A percentile compares a stretch with the other conserved stretches of the same genome.
Evolutionary conservation across 2,888 invertebrate species (phyloP).

Genomic region (Iselma pallidipennis): DNA sequence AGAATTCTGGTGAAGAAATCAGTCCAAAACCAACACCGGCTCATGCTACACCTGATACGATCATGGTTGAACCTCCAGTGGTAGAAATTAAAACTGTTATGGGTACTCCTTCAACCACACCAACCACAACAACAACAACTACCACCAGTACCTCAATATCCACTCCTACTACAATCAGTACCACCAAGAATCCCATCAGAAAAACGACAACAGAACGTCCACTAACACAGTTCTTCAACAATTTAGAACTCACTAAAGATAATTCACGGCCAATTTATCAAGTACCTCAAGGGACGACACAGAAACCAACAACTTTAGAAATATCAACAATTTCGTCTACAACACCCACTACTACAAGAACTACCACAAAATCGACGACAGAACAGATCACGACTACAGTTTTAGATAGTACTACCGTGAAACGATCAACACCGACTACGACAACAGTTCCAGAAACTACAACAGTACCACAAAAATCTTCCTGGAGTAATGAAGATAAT

Average conservation of each 20-base stretch:
- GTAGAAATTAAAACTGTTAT: constrained; percentile 24
- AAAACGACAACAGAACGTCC: neutral
- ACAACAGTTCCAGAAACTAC: constrained; percentile 20
- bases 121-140: constrained; percentile 15
- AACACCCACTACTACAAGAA: neutral
- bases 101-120: constrained; percentile 8
- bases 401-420: constrained; percentile 1
- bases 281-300: neutral
- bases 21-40: constrained; percentile 44
- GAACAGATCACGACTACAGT: constrained; percentile 1
- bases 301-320: constrained; percentile 6
- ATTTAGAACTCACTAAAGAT: neutral
- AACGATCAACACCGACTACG: constrained; percentile 2
- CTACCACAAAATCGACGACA: constrained; percentile 7
- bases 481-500: too few relatives aligned
- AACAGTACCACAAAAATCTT: constrained; percentile 14
- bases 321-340: constrained; percentile 3
- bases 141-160: constrained; percentile 15
- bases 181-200: neutral
- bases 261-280: neutral
- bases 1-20: constrained; percentile 56
- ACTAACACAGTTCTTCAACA: neutral
- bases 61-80: constrained; percentile 45
- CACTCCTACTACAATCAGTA: constrained; percentile 2
- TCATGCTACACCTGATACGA: constrained; percentile 49